These are phyloP conservation scores for Metallyticus violacea DNA, from an alignment of 2,888 invertebrate species.

Conservation along the genomic window DNA sequence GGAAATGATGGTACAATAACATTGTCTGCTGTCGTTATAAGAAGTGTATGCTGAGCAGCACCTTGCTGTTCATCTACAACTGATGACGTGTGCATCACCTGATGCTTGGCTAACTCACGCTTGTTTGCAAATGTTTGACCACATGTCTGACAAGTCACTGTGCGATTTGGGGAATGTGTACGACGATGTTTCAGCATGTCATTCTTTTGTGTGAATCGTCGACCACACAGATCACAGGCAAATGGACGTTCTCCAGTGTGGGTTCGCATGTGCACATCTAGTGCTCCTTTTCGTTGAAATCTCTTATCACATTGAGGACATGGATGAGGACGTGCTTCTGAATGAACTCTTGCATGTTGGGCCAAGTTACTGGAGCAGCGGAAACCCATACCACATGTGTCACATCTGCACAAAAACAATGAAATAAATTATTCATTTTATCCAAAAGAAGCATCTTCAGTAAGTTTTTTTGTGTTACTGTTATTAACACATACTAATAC, in stretches of 20 bases:
- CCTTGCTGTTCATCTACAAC: background rate
- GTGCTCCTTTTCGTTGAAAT: conserved; percentile 39
- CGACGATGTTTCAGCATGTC: conserved; percentile 42
- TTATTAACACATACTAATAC: too few relatives aligned
- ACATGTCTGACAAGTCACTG: conserved; percentile 15
- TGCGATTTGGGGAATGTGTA: conserved; percentile 20
- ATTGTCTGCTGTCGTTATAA: conserved; percentile 20
- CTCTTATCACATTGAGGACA: conserved; percentile 40
- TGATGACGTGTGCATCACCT: background rate
- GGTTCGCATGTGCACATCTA: conserved; percentile 41
- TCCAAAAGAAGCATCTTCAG: too few relatives aligned
- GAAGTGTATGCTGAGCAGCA: conserved; percentile 1
- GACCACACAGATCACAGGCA: conserved; percentile 40
- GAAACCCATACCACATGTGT: conserved; percentile 42
- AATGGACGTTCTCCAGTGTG: conserved; percentile 43
- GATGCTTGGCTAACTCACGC: conserved; percentile 17
- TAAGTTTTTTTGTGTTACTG: too few relatives aligned
- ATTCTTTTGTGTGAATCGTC: conserved; percentile 42
- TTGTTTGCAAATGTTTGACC: conserved; percentile 10
- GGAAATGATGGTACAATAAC: conserved; percentile 5
- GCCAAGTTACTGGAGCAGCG: conserved; percentile 43
- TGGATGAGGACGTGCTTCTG: conserved; percentile 35
- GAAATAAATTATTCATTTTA: background rate
- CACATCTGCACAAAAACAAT: conserved; percentile 32
- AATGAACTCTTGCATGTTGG: conserved; percentile 39